Evolutionary conservation across 2,888 invertebrate species (phyloP).

Genomic region (Netelia fuscicornis): DNA sequence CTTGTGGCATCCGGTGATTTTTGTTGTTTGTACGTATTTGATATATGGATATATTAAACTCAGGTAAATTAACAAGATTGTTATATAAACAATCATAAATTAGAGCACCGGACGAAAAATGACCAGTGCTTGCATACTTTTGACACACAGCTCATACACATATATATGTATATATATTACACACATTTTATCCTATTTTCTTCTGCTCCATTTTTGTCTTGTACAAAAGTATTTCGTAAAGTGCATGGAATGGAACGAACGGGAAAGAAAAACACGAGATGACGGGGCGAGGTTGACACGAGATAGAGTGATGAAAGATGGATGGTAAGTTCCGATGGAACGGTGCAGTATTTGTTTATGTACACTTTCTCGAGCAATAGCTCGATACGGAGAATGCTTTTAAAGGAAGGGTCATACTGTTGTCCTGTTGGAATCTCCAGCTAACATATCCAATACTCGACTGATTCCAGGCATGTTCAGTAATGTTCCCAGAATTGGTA

Average conservation of each 20-base stretch:
- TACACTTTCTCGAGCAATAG: constrained; percentile 70
- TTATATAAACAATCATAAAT: constrained; percentile 53
- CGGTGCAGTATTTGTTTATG: constrained; percentile 71
- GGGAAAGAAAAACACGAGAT: constrained; percentile 25
- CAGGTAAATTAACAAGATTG: constrained; percentile 38
- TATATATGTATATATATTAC: constrained; percentile 54
- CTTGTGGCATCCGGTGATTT: background rate
- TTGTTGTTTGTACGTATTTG: constrained; percentile 40
- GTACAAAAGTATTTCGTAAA: constrained; percentile 63
- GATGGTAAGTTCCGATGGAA: constrained; percentile 47
- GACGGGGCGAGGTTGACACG: constrained; percentile 23
- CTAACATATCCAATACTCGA: constrained; percentile 92
- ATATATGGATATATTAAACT: constrained; percentile 32
- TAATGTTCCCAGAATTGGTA: constrained; percentile 95
- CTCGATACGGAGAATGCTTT: constrained; percentile 46
- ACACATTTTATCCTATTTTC: constrained; percentile 59
- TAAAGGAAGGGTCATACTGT: constrained; percentile 88
- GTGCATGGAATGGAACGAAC: constrained; percentile 63
- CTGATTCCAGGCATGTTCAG: constrained; percentile 96
- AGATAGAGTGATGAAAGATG: constrained; percentile 43
- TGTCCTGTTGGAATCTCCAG: constrained; percentile 93
- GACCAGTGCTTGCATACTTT: constrained; percentile 19
- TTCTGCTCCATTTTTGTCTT: constrained; percentile 54
- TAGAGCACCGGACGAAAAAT: constrained; percentile 23
- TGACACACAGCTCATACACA: constrained; percentile 45